Conservation (phyloP, 2,797 vertebrate genomes). For the Pempheris klunzingeri region DNA sequence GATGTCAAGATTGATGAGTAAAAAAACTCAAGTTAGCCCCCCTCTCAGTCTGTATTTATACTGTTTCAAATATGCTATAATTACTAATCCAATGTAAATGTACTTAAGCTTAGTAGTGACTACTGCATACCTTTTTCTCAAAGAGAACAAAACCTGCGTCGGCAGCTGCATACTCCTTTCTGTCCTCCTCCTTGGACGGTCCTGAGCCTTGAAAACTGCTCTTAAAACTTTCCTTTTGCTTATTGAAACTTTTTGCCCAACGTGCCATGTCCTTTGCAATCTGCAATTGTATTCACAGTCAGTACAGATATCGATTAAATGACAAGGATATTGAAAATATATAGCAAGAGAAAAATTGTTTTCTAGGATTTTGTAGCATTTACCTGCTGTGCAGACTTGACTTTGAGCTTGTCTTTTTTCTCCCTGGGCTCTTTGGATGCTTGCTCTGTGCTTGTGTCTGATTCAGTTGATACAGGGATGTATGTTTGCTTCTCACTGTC, state of each 20-base stretch:
- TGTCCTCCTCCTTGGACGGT: constrained; percentile 87
- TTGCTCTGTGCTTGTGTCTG: constrained; percentile 58
- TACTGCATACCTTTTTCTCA: constrained; percentile 90
- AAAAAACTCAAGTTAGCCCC: too few relatives aligned
- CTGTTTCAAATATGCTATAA: neutral
- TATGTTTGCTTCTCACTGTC: constrained; percentile 92
- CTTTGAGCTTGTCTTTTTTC: constrained; percentile 95
- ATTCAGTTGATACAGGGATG: constrained; percentile 82
- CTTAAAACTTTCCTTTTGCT: constrained; percentile 94
- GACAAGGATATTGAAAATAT: neutral
- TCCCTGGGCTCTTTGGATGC: constrained; percentile 90
- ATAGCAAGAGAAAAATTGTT: neutral
- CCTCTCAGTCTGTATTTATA: neutral
- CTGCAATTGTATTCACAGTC: constrained; percentile 71
- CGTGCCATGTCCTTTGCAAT: constrained; percentile 98
- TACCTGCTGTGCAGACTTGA: constrained; percentile 95
- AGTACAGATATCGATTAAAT: neutral
- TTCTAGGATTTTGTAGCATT: neutral
- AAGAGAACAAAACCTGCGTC: constrained; percentile 94
- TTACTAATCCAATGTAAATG: neutral
- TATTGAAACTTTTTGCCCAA: constrained; percentile 97
- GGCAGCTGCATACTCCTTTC: constrained; percentile 92
- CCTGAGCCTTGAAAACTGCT: constrained; percentile 89
- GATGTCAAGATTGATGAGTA: neutral
- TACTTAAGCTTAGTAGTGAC: constrained; percentile 40